Conservation (phyloP, 2,113 vertebrate species). For the Anarrhichthys ocellatus region DNA sequence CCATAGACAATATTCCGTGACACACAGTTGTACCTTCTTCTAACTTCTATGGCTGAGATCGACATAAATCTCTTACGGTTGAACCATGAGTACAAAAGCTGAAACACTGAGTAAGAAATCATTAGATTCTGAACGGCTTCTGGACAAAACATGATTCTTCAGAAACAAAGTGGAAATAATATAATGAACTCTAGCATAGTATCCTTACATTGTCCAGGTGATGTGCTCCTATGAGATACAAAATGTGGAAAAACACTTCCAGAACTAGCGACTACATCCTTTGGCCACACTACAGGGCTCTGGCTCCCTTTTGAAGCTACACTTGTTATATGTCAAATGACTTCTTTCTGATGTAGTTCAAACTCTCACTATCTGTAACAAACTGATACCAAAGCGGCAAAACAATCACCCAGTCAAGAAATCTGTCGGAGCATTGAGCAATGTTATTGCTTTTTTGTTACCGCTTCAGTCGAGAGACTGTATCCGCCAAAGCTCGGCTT, state of each 20-base stretch:
- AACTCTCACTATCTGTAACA: not conserved
- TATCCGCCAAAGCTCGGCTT: not conserved
- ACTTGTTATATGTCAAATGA: not conserved
- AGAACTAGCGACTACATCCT: not conserved
- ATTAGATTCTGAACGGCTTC: too few relatives aligned
- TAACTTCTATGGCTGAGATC: not conserved
- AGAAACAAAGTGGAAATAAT: not conserved
- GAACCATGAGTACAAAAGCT: not conserved
- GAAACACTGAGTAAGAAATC: not conserved
- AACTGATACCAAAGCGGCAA: not conserved
- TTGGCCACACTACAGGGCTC: not conserved
- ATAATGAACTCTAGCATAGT: not conserved
- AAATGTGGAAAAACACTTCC: not conserved
- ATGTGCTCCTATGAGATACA: not conserved
- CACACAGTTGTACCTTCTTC: too few relatives aligned
- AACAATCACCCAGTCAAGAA: not conserved
- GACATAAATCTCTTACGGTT: too few relatives aligned
- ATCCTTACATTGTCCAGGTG: not conserved
- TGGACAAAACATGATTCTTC: not conserved
- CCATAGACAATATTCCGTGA: too few relatives aligned
- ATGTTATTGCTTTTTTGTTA: not conserved
- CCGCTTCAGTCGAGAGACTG: not conserved
- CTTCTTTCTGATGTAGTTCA: conserved; percentile 6
- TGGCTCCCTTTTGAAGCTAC: not conserved
- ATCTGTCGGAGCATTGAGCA: not conserved